These are phyloP conservation scores for Pteronura brasiliensis DNA, from an alignment of 2,113 vertebrate species.

Conservation along the genomic window DNA sequence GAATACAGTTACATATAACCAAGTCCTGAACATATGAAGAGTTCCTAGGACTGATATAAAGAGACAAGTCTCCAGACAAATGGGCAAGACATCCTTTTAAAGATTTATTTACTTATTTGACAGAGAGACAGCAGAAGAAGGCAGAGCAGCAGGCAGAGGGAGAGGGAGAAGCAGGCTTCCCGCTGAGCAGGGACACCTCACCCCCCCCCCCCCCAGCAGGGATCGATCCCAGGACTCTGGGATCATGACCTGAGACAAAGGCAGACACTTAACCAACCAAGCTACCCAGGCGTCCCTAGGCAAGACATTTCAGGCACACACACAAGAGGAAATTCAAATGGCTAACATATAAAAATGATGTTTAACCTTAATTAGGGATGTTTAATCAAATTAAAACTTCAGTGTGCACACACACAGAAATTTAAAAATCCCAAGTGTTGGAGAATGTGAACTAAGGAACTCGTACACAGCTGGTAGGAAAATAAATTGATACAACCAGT, in stretches of 20 bases:
- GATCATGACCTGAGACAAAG: too few species aligned
- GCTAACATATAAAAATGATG: background rate
- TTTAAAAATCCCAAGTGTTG: background rate
- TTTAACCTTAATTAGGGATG: background rate
- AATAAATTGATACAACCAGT: background rate
- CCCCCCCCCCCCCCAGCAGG: too few species aligned
- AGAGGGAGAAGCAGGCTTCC: too few species aligned
- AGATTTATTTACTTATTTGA: too few species aligned
- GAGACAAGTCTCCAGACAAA: background rate
- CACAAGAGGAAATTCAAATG: background rate
- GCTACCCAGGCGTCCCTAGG: too few species aligned
- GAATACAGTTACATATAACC: background rate
- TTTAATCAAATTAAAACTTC: background rate
- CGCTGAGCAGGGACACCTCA: too few species aligned
- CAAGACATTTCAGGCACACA: background rate
- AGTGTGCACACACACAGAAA: background rate
- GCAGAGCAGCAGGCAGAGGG: too few species aligned
- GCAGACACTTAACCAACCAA: too few species aligned
- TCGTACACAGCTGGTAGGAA: background rate
- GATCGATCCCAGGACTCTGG: too few species aligned
- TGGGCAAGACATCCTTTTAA: background rate
- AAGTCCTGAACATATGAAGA: background rate
- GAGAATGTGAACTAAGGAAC: background rate
- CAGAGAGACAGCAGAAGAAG: too few species aligned
- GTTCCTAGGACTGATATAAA: background rate